phyloP scores from a whole-genome alignment of 2,797 vertebrate genomes.

The Chelidonichthys spinosus region DNA sequence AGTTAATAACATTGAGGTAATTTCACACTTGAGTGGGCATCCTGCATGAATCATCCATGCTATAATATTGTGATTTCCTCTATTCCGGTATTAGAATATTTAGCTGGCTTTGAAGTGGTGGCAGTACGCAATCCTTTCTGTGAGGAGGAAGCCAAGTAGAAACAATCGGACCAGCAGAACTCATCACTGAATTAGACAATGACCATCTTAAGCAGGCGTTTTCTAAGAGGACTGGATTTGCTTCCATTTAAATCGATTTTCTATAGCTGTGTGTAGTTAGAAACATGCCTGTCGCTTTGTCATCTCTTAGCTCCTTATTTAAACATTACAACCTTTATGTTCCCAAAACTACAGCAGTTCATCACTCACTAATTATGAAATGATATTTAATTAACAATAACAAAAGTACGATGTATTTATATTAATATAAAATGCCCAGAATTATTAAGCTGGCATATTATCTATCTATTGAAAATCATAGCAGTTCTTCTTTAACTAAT shows the following conservation, averaged over 20 bases:
- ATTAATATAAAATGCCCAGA: neutral
- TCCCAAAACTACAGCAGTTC: neutral
- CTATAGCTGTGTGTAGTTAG: slow-evolving; percentile 14
- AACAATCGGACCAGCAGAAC: neutral
- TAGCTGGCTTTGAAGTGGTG: slow-evolving; percentile 17
- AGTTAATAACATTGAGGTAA: slow-evolving; percentile 28
- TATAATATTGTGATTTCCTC: neutral
- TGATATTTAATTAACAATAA: no score
- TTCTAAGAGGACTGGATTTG: slow-evolving; percentile 3
- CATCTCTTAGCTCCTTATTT: slow-evolving; percentile 6
- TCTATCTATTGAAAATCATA: neutral
- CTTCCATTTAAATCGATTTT: slow-evolving; percentile 26
- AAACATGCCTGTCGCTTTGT: neutral
- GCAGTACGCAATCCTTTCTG: neutral
- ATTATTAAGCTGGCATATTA: neutral
- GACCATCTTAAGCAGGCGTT: neutral
- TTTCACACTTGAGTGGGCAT: slow-evolving; percentile 47
- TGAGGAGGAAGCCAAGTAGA: neutral
- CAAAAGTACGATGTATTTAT: no score
- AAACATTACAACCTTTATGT: neutral
- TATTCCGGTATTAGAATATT: slow-evolving; percentile 35
- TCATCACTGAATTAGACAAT: slow-evolving; percentile 6
- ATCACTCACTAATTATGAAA: no score
- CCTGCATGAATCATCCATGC: slow-evolving; percentile 29
- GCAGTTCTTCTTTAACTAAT: neutral